Conservation (phyloP, 2,888 invertebrate genomes). For the Shargacucullia verbasci region DNA sequence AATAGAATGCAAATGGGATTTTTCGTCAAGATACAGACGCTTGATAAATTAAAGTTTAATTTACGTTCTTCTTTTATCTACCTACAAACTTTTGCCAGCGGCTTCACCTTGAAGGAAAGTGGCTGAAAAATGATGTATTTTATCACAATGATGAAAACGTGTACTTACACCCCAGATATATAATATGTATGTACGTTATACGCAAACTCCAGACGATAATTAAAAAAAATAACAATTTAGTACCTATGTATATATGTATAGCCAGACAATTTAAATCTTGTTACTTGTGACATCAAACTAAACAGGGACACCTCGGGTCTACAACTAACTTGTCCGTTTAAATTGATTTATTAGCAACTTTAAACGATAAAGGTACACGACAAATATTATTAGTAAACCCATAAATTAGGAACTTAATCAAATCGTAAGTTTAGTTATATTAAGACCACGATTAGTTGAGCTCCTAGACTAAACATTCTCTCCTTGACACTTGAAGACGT, state of each 20-base stretch:
- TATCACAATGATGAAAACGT: neutral
- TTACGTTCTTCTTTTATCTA: conserved; percentile 40
- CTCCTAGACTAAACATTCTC: conserved; percentile 27
- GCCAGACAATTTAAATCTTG: no score
- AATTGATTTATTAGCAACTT: conserved; percentile 48
- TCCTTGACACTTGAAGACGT: conserved; percentile 35
- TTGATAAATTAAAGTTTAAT: conserved; percentile 58
- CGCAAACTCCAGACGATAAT: no score
- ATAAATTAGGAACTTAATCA: conserved; percentile 55
- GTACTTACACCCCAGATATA: neutral
- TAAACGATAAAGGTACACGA: conserved; percentile 36
- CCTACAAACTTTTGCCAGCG: conserved; percentile 25
- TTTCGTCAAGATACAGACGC: conserved; percentile 55
- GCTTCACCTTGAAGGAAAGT: conserved; percentile 36
- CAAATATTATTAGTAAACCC: conserved; percentile 41
- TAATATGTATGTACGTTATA: no score
- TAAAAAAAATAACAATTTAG: no score
- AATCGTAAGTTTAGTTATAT: no score
- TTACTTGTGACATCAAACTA: conserved; percentile 20
- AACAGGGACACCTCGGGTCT: conserved; percentile 16
- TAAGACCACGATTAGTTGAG: conserved; percentile 36
- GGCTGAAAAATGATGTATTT: conserved; percentile 25
- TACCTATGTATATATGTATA: no score
- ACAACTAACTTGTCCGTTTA: conserved; percentile 1
- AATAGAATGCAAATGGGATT: conserved; percentile 66